These are phyloP conservation scores for Hermetia illucens DNA, from an alignment of 1,140 invertebrate genomes.

Conservation along the genomic window DNA sequence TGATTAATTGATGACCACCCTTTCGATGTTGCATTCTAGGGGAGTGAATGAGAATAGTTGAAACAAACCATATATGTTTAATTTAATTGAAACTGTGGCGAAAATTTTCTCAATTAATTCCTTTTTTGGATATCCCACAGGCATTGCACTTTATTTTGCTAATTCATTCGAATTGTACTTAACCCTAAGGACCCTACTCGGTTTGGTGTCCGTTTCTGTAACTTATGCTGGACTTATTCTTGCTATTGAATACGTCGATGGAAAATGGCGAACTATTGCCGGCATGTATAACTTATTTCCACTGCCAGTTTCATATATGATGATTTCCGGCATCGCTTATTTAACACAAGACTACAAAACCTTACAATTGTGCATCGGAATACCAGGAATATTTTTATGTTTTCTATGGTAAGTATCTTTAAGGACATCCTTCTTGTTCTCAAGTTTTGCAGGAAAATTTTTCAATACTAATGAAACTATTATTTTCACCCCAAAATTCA, in stretches of 20 bases:
- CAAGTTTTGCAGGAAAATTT: too few relatives aligned
- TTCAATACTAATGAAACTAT: too few relatives aligned
- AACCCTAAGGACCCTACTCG: constrained; percentile 42
- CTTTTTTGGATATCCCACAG: constrained; percentile 15
- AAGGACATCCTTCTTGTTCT: too few relatives aligned
- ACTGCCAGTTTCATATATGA: constrained; percentile 53
- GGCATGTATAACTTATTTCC: constrained; percentile 60
- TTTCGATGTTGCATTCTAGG: too few relatives aligned
- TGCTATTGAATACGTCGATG: constrained; percentile 55
- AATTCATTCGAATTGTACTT: constrained; percentile 50
- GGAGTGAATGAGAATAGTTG: too few relatives aligned
- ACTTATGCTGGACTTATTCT: constrained; percentile 58
- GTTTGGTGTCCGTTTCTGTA: constrained; percentile 54
- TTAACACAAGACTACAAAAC: constrained; percentile 55
- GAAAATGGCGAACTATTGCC: constrained; percentile 55
- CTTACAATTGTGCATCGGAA: constrained; percentile 53
- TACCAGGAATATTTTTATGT: constrained; percentile 51
- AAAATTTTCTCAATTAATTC: background rate
- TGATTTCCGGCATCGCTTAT: constrained; percentile 54
- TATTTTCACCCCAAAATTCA: too few relatives aligned
- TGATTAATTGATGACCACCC: too few relatives aligned
- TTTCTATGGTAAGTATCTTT: constrained; percentile 43
- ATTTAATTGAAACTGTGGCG: too few relatives aligned
- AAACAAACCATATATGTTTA: constrained; percentile 1
- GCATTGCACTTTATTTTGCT: constrained; percentile 42